A percentile compares a stretch with the other conserved stretches of the same genome.
These are phyloP conservation scores for Darevskia mixta DNA, from an alignment of 2,797 vertebrate genomes.

Conservation along the genomic window DNA sequence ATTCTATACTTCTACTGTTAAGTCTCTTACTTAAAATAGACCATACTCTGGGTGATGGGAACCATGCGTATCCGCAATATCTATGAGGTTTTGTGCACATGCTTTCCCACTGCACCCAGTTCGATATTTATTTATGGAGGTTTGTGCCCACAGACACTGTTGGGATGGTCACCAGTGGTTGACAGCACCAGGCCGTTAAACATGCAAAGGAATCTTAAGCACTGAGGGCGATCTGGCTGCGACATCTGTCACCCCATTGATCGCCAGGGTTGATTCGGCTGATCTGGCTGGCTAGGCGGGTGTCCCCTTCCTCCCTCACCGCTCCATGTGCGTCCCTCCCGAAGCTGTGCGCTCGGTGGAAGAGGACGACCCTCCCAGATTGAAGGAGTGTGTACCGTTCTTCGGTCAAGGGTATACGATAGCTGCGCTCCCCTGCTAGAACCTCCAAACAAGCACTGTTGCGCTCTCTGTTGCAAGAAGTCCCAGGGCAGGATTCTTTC, in stretches of 20 bases:
- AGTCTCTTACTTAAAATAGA: slow-evolving; percentile 20
- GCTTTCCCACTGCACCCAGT: not conserved
- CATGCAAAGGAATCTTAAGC: not conserved
- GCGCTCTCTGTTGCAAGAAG: not conserved
- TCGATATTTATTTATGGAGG: not conserved
- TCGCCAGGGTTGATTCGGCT: too few relatives aligned
- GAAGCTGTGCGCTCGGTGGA: too few relatives aligned
- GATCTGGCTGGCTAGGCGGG: too few relatives aligned
- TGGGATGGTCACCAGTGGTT: not conserved
- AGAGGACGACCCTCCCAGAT: too few relatives aligned
- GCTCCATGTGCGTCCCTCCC: too few relatives aligned
- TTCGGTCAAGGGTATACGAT: too few relatives aligned
- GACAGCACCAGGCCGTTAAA: not conserved
- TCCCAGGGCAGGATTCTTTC: not conserved
- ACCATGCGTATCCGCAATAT: not conserved
- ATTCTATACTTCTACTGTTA: slow-evolving; percentile 29
- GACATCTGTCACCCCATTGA: too few relatives aligned
- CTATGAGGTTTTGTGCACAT: not conserved
- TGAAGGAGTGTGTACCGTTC: too few relatives aligned
- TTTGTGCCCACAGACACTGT: not conserved
- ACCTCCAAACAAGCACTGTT: not conserved
- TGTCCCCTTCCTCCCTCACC: too few relatives aligned
- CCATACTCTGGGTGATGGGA: not conserved
- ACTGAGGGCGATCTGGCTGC: too few relatives aligned
- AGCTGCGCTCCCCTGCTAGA: too few relatives aligned